Percentiles rank a stretch among this genome's conserved stretches.
These are phyloP conservation scores for Junonia oenone DNA, from an alignment of 2,888 invertebrate species.

Conservation along the genomic window DNA sequence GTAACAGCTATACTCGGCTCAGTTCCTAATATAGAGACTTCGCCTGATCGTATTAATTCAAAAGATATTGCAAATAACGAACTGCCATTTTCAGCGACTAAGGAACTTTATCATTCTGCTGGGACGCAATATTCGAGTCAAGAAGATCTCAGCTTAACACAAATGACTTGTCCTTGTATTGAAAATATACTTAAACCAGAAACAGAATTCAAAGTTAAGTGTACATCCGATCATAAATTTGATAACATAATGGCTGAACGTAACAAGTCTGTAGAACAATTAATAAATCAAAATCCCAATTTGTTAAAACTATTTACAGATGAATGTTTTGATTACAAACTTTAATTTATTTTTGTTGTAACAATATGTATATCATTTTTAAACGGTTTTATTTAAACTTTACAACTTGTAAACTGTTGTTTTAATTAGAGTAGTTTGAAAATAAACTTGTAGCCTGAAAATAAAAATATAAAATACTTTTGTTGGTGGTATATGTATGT, in stretches of 20 bases:
- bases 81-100: slow-evolving; percentile 52
- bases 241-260: slow-evolving; percentile 42
- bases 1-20: slow-evolving; percentile 46
- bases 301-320: slow-evolving; percentile 60
- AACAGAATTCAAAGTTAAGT: slow-evolving; percentile 22
- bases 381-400: too few relatives aligned
- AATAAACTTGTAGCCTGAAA: too few relatives aligned
- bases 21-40: slow-evolving; percentile 20
- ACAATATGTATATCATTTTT: too few relatives aligned
- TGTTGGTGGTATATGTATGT: too few relatives aligned
- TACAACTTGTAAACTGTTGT: too few relatives aligned
- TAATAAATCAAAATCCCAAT: slow-evolving; percentile 51
- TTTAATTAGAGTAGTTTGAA: too few relatives aligned
- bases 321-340: slow-evolving; percentile 53
- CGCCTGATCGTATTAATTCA: slow-evolving; percentile 40
- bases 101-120: slow-evolving; percentile 44
- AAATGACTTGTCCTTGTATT: slow-evolving; percentile 45
- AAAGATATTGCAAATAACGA: slow-evolving; percentile 42
- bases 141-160: slow-evolving; percentile 42
- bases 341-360: too few relatives aligned
- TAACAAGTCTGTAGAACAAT: slow-evolving; percentile 43
- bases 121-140: slow-evolving; percentile 63
- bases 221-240: slow-evolving; percentile 32
- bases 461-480: too few relatives aligned
- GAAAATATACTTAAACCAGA: slow-evolving; percentile 25